Evolutionary conservation across 2,888 invertebrate genomes (phyloP), one percentile per base, ranked within the genome.

Genomic region (Andrena bicolor): DNA sequence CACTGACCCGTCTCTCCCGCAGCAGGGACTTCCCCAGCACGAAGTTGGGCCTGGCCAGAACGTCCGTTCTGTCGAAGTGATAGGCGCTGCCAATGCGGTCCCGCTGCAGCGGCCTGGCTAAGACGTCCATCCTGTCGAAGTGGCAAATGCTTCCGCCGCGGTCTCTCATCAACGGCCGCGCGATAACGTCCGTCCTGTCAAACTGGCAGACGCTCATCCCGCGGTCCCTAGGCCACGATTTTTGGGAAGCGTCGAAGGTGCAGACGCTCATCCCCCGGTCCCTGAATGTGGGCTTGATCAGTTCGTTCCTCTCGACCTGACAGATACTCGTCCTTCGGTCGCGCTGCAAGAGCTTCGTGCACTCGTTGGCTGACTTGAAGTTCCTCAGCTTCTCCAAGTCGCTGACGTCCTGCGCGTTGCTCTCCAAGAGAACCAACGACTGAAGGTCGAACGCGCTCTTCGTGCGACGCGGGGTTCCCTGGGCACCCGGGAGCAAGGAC

Each of bases 391-490:
- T 78, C 1, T 87, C 87, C 20, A 83, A 86, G 4, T 82, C 87
- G 20, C 7, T 1, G 2, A 6, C 0, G 1, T 74, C 80, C 16
- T 10, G 13, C 1, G 83, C 58, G 28, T 75, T 89, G 69, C 90
- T 90, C 93, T 96, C 93, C 88, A 95, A 93, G 91, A 96, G 89
- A 88, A 96, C 93, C 91, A 97, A 94, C 32, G 97, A 97, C 90
- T 97, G 97, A 16, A 98, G 95, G 92, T 98, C 98, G 88, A 98
- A 96, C 1, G 98, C 98, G 51, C 97, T 97, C 88, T 97, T 97
- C 5, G 97, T 97, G 82, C 97, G 96, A 13, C 98, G 95, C 0
- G 97, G 97, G 0, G 96, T 96, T 87, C 96, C 96, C 80, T 93
- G 89, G 49, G 83, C 76, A 79, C 95, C 95, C 16, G 96, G 96